phyloP scores from a whole-genome alignment of 2,888 invertebrate genomes.

The Elaeidobius kamerunicus region DNA sequence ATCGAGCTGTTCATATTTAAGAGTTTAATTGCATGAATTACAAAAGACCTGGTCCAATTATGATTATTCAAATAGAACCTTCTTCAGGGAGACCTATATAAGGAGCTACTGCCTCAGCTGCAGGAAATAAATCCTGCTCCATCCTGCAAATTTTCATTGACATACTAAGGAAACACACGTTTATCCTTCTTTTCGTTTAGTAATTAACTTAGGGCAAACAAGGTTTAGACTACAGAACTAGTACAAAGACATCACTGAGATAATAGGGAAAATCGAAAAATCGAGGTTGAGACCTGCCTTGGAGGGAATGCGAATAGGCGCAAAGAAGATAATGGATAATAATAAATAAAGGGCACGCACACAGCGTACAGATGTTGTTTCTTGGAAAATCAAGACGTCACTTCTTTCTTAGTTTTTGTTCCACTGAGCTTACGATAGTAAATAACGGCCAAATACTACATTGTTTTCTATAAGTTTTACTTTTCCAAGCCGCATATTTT shows the following conservation, averaged over 20 bases:
- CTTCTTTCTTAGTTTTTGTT: conserved; percentile 14
- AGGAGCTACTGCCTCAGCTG: too few species aligned
- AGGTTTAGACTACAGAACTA: conserved; percentile 1
- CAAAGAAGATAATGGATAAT: conserved; percentile 24
- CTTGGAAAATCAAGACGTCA: conserved; percentile 37
- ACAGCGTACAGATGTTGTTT: conserved; percentile 37
- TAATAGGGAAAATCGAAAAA: conserved; percentile 15
- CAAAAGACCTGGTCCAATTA: too few species aligned
- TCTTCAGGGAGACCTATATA: too few species aligned
- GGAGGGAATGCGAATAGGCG: conserved; percentile 15
- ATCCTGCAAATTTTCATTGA: background rate
- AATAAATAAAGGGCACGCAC: conserved; percentile 35
- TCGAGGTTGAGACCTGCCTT: conserved; percentile 8
- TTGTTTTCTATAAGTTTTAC: too few species aligned
- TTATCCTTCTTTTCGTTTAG: background rate
- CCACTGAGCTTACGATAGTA: background rate
- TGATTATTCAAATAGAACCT: too few species aligned
- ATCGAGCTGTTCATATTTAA: too few species aligned
- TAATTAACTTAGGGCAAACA: conserved; percentile 10
- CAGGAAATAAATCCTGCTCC: too few species aligned
- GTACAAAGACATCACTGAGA: background rate
- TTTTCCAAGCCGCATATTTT: too few species aligned
- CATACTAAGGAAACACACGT: background rate
- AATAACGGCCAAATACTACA: conserved; percentile 6
- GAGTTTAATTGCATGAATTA: too few species aligned